These are phyloP conservation scores for Chlorodrepanis virens DNA, from an alignment of 2,113 vertebrate genomes.

Conservation along the genomic window DNA sequence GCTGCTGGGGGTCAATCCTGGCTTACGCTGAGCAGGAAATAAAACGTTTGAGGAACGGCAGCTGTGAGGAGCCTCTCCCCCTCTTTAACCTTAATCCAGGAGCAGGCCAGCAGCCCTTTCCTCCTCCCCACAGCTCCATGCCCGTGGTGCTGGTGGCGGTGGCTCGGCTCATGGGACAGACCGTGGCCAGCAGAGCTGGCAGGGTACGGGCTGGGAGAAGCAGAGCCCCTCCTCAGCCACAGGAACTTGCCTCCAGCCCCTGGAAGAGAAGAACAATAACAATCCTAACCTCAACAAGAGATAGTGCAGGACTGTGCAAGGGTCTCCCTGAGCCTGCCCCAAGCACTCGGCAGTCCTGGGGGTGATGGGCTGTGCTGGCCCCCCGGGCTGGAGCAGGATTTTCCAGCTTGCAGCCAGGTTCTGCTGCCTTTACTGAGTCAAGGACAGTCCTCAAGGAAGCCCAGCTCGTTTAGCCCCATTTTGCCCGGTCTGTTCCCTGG, in stretches of 20 bases:
- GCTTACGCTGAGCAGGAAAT: conserved; percentile 32
- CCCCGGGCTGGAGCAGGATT: background rate
- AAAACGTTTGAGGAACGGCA: conserved; percentile 10
- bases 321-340: background rate
- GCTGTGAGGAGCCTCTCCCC: background rate
- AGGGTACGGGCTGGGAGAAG: rapidly evolving
- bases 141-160: rapidly evolving
- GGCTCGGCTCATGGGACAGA: background rate
- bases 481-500: rapidly evolving
- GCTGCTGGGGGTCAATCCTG: conserved; percentile 37
- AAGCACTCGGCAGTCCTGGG: background rate
- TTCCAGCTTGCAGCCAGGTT: background rate
- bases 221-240: rapidly evolving
- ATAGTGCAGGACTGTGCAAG: rapidly evolving
- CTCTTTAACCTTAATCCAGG: background rate
- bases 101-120: background rate
- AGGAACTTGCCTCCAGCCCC: background rate
- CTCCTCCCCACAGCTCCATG: background rate
- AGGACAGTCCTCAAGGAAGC: background rate
- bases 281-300: background rate
- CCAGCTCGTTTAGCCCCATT: rapidly evolving
- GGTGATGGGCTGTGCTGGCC: background rate
- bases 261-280: background rate
- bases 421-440: background rate
- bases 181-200: background rate